Evolutionary conservation across 2,888 invertebrate species (phyloP), one percentile per base, ranked within the genome.

Genomic region (Ctenicera cuprea): DNA sequence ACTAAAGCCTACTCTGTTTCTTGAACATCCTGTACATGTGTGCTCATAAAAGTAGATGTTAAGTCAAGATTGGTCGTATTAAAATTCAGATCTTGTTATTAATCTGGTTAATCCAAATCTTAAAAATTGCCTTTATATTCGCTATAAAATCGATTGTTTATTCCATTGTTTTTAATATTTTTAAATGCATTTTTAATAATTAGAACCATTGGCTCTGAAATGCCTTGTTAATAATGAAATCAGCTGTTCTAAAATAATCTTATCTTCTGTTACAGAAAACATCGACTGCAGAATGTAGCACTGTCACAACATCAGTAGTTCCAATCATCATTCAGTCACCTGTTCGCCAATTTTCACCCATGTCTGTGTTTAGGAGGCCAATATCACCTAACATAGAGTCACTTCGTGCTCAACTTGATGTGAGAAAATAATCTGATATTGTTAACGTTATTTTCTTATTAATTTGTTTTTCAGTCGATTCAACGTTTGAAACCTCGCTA

Each of bases 361-460:
- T 78, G 30, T 59, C 79, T n/a, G 65, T 80, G 12, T 83, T 83
- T 67, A 76, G 81, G 18, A 77, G 80, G 54, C 82, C 82, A 0
- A 75, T 74, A 62, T 79, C 80, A 12, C 80, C 80, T 12, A 81
- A 79, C 48, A 69, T 76, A 7, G 87, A 87, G 75, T 85, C 86
- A 9, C 88, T 89, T 70, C 86, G 87, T 80, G 88, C 87, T 20
- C 89, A 89, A 80, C 81, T 89, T 64, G 88, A 88, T 78, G 89
- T 89, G 84, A 85, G 85, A 81, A 67, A 26, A 16, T 7, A 7
- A 9, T 33, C 11, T 20, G n/a, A n/a, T 5, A 43, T 43, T 14
- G n/a, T 43, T 43, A 14, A 43, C 5, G 2, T 2, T 38, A 16
- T 8, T 2, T 52, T 2, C 3, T 52, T 18, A 22, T 5, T 2